Evolutionary conservation across 2,888 invertebrate species (phyloP), one percentile per base, ranked within the genome.

Genomic region (Agrotis ipsilon): DNA sequence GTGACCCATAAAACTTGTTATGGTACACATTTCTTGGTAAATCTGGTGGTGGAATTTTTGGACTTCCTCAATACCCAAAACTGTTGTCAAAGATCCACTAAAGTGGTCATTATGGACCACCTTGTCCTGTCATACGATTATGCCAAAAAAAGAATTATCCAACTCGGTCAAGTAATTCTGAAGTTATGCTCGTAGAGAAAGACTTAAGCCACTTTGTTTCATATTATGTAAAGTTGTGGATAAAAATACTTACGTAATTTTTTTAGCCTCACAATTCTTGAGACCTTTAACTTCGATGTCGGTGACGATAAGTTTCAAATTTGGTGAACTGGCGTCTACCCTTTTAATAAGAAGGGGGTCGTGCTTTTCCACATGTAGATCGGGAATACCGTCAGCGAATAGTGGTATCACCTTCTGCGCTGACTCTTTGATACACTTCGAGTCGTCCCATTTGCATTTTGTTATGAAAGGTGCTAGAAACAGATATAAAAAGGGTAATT

Each of bases 391-490:
- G 1, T 52, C 63, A 0, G 86, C 87, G 45, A 94, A 88, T 0
- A 68, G 39, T 0, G 90, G 88, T 3, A 92, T 74, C 1, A 83
- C 66, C 0, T 65, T 81, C 66, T 86, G 85, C 0, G 89, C 48
- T 0, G 90, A 82, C n/a, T 90, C 83, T 48, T 87, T 92, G 0
- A 86, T 45, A 69, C 94, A 94, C 83, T 91, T 88, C 0, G 79
- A 19, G 74, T 94, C 94, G 0, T 86, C 86, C 11, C 80, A 54
- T 61, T 88, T 87, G 75, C 94, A 94, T 89, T 89, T 92, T 60
- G 88, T 85, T 55, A 91, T 76, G 49, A 82, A 81, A 52, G 89
- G 74, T n/a, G 82, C 92, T 92, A 82, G 4, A 81, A 80, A 64
- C 1, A 64, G 43, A 70, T 32, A 18, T 3, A 16, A 72, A 16